phyloP scores from a whole-genome alignment of 1,140 invertebrate genomes.

The Lucilia sericata region DNA sequence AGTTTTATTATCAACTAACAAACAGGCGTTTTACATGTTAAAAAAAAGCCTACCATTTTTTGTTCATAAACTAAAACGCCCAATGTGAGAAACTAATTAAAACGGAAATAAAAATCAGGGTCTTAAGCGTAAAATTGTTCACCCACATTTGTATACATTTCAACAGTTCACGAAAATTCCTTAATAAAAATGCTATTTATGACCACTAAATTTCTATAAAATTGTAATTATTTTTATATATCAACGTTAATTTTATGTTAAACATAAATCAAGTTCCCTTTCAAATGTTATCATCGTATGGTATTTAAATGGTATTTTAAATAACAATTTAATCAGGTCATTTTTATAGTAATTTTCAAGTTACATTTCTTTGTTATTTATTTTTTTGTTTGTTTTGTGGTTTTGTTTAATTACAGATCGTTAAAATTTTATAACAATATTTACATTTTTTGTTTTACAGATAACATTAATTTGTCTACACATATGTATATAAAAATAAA shows the following conservation, averaged over 20 bases:
- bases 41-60: no score
- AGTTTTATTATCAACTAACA: no score
- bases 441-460: constrained; percentile 8
- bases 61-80: no score
- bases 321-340: constrained; percentile 10
- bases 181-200: background rate
- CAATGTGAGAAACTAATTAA: background rate
- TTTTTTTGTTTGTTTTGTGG: background rate
- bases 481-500: background rate
- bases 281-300: background rate
- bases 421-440: background rate
- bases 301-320: background rate
- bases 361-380: background rate
- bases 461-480: constrained; percentile 1
- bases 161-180: background rate
- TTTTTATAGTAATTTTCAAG: background rate
- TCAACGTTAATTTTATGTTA: background rate
- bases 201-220: background rate
- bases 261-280: background rate
- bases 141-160: background rate
- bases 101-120: background rate
- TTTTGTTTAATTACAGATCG: constrained; percentile 1
- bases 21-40: no score
- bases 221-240: constrained; percentile 1
- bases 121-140: background rate